phyloP scores from a whole-genome alignment of 2,888 invertebrate genomes.

The Lasioglossum villosulum region DNA sequence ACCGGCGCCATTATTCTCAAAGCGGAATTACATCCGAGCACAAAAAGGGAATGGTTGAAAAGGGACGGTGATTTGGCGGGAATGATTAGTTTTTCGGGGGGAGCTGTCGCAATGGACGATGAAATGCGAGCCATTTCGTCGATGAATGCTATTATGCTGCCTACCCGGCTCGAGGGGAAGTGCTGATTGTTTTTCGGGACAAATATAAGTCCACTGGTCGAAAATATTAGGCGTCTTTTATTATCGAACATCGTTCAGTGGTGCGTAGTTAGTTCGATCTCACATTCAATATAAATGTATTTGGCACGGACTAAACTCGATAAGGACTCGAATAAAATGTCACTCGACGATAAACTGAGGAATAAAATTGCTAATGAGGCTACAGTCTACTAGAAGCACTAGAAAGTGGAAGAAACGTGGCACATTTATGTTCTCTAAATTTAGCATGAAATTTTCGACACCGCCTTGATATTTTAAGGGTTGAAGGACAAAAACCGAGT shows the following conservation, averaged over 20 bases:
- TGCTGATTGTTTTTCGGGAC: neutral
- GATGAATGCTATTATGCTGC: neutral
- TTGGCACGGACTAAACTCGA: neutral
- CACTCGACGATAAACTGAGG: neutral
- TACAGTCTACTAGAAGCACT: neutral
- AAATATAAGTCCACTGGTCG: neutral
- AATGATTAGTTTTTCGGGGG: constrained; percentile 3
- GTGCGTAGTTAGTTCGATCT: neutral
- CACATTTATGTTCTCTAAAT: neutral
- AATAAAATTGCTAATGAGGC: neutral
- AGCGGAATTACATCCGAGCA: constrained; percentile 3
- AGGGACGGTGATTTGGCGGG: constrained; percentile 9
- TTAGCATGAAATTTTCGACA: neutral
- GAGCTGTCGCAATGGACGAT: neutral
- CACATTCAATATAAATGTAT: neutral
- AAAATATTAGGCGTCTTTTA: neutral
- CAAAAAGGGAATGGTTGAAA: neutral
- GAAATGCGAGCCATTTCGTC: neutral
- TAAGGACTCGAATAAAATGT: neutral
- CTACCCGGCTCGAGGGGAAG: neutral
- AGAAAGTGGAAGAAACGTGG: neutral
- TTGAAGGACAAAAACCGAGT: neutral
- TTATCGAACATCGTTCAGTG: neutral
- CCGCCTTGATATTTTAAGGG: neutral
- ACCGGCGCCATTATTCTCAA: constrained; percentile 6